Base-by-base conservation (phyloP, 2,888 invertebrate species). In the Dynastes tityus region DNA sequence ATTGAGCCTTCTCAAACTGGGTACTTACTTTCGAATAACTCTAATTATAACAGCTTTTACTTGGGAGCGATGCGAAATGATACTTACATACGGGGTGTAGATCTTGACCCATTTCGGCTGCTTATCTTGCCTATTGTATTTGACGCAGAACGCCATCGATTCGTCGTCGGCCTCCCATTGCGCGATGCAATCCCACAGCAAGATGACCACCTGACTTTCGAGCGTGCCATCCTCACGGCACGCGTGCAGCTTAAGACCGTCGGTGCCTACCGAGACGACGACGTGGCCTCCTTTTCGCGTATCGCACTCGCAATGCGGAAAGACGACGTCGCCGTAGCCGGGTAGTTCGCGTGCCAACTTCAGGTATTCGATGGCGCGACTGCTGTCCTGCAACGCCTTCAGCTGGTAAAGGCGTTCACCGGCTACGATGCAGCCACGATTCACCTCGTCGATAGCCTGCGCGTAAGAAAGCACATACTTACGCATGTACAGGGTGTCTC, bases 301-400 rank as follows among this genome's bases (percentile, higher is more conserved):
- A 91, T 98, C 97, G 89, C 97, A 97, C 49, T 95, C 91, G 88
- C 98, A 95, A 90, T 98, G 97, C 40, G 99, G 99, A 90, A 99
- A 98, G 71, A 96, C 95, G 13, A 98, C 92, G 87, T 96, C 95
- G 0, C 97, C 98, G 90, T 99, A 99, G 68, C 98, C 99, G 75
- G 96, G 95, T 84, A 98, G 90, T 82, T 94, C 91, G 79, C 97
- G 92, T 22, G 96, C 98, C 83, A 96, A 89, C 80, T 94, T 92
- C 80, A 98, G 91, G 89, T 98, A 98, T 91, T 97, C 96, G 78
- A 92, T 89, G 81, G 96, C 96, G 85, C 97, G 94, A 79, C 94
- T 93, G 84, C 95, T 93, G 87, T 98, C 96, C 89, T 98, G 98
- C 77, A 98, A 91, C 49, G 98, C 97, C 90, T 98, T 99, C 80